phyloP scores from a whole-genome alignment of 2,797 vertebrate genomes.

The Steatocranus sp. region DNA sequence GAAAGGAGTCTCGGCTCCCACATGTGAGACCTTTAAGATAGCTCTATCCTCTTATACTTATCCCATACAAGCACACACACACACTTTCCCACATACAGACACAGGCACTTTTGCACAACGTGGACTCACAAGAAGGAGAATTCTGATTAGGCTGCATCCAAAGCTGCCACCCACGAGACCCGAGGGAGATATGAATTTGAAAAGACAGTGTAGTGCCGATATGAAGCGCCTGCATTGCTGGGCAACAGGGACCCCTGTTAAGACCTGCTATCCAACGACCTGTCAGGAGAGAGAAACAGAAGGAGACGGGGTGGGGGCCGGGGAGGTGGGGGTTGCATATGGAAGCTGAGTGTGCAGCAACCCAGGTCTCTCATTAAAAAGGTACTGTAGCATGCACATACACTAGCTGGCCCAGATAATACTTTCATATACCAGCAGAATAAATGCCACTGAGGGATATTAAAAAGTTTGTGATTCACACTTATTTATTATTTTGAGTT shows the following conservation, averaged over 20 bases:
- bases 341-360: slow-evolving; percentile 26
- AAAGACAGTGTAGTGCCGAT: slow-evolving; percentile 52
- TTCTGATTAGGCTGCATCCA: slow-evolving; percentile 65
- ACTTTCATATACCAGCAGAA: neutral
- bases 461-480: neutral
- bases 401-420: neutral
- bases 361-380: slow-evolving; percentile 42
- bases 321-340: neutral
- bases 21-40: slow-evolving; percentile 63
- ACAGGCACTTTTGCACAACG: neutral
- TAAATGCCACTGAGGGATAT: neutral
- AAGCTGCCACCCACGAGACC: slow-evolving; percentile 60
- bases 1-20: slow-evolving; percentile 46
- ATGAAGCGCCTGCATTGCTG: slow-evolving; percentile 37
- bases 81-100: neutral
- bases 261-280: slow-evolving; percentile 42
- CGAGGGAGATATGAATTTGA: slow-evolving; percentile 62
- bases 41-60: slow-evolving; percentile 65
- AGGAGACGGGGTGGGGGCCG: neutral
- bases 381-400: neutral
- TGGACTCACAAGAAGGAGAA: slow-evolving; percentile 43
- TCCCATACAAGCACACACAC: slow-evolving; percentile 17
- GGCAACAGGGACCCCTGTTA: slow-evolving; percentile 48
- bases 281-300: slow-evolving; percentile 11
- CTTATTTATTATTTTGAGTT: neutral